Evolutionary conservation across 2,888 invertebrate genomes (phyloP), one percentile per base, ranked within the genome.

Genomic region (Scrobipalpa costella): DNA sequence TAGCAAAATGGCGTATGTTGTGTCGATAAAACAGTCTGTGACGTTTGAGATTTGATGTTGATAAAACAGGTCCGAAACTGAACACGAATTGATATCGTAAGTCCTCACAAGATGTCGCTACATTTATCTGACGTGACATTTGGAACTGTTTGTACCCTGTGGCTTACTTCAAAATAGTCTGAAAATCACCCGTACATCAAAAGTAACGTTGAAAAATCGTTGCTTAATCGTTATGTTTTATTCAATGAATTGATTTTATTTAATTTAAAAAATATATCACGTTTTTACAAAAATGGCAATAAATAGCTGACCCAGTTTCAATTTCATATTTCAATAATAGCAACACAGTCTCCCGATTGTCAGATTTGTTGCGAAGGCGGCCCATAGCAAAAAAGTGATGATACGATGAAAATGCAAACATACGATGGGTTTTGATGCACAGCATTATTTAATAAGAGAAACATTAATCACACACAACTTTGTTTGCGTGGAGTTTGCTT

Each of bases 1-100:
- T 88, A 84, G 84, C 87, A 91, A 92, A 89, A 92, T 91, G 91
- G 91, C 91, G 88, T 83, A 77, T 76, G 75, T 77, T 74, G 71
- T 74, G 78, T 79, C 72, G 79, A 74, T 81, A 78, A 81, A 80
- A 65, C 77, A 80, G 81, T 68, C 64, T 64, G 11, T 21, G 38
- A 52, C 67, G 38, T 57, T 64, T 0, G 5, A 64, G 68, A 47
- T 21, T 55, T 15, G 17, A 47, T n/a, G 73, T 76, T 70, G 80
- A 69, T 79, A 67, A 73, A 78, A 62, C 75, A 77, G 76, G 80
- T n/a, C 69, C 78, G 66, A 74, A 78, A 62, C 74, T 76, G 76
- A 69, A 33, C 6, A 55, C 19, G 8, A 21, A 5, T 13, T 70
- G 61, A 66, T 77, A 69, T 3, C 0, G 0, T 0, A 6, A 0